phyloP scores from a whole-genome alignment of 2,113 vertebrate genomes.

The Nycticryphes semicollaris region DNA sequence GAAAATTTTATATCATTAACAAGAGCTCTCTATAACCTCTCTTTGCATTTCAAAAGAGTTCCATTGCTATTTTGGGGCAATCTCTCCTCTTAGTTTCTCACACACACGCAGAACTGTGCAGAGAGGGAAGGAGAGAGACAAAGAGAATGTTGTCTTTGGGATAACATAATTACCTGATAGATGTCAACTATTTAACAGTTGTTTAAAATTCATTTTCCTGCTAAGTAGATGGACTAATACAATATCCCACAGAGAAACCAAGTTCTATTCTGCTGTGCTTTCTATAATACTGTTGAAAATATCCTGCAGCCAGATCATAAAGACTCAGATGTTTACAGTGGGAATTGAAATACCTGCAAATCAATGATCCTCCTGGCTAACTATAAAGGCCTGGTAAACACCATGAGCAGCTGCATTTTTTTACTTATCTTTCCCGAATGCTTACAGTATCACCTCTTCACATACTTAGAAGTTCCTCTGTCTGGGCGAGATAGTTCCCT shows the following conservation, averaged over 20 bases:
- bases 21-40: not conserved
- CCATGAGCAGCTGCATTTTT: not conserved
- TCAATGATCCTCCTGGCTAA: not conserved
- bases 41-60: not conserved
- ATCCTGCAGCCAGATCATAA: not conserved
- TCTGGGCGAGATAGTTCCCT: slow-evolving; percentile 7
- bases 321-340: not conserved
- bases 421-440: not conserved
- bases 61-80: not conserved
- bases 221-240: not conserved
- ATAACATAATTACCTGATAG: not conserved
- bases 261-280: not conserved
- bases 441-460: not conserved
- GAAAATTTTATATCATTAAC: not conserved
- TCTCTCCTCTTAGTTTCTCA: not conserved
- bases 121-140: not conserved
- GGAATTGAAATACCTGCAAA: slow-evolving; percentile 19
- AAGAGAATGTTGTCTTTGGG: not conserved
- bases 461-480: not conserved
- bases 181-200: not conserved
- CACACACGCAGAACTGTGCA: not conserved
- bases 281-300: not conserved
- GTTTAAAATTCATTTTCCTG: not conserved
- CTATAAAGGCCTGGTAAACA: slow-evolving; percentile 11
- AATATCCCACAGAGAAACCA: not conserved